Base-by-base conservation (phyloP, 2,113 vertebrate species). In the Perognathus longimembris region DNA sequence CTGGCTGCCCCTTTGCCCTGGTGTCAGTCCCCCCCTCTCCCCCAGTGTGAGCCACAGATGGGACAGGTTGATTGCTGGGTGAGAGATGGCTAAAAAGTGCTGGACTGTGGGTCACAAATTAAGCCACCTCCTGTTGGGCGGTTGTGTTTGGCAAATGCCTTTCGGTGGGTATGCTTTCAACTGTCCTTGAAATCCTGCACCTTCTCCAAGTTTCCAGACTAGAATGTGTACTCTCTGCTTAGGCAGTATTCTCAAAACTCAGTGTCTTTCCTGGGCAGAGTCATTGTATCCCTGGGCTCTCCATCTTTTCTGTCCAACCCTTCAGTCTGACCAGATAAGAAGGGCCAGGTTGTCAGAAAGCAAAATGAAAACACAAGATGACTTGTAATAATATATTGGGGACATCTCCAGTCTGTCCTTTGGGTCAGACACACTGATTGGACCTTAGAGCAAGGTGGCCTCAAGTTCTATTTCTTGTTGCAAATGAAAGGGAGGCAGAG, bases 161-260 rank as follows among this genome's bases (percentile, higher is more conserved):
- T 82, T 91, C 40, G 26, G 30, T 9, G 4, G 40, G 63, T 17
- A 26, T 81, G 32, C 11, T 67, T 70, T 71, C 78, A 22, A 85
- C 63, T 34, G 61, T 77, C 91, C 81, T 93, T 70, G 61, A 67
- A 79, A 93, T 79, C 67, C 75, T 69, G 85, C 38, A 79, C 63
- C 45, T 90, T 73, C 34, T 82, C 63, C 28, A 69, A 8, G 15
- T 57, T 63, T 94, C 54, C 59, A 66, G 32, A 75, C 10, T 2
- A 73, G 61, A 90, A 69, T 1, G 34, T 67, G 2, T 0, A 26
- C 11, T 20, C 76, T 95, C 73, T 57, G 83, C 67, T 86, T 76
- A 57, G 54, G 57, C 36, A 57, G 54, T 69, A 63, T 57, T 84
- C 80, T 69, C 50, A 28, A 84, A 66, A 86, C 24, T 79, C 90